Evolutionary conservation across 2,113 vertebrate genomes (phyloP).

Genomic region (Mystacornis crossleyi): DNA sequence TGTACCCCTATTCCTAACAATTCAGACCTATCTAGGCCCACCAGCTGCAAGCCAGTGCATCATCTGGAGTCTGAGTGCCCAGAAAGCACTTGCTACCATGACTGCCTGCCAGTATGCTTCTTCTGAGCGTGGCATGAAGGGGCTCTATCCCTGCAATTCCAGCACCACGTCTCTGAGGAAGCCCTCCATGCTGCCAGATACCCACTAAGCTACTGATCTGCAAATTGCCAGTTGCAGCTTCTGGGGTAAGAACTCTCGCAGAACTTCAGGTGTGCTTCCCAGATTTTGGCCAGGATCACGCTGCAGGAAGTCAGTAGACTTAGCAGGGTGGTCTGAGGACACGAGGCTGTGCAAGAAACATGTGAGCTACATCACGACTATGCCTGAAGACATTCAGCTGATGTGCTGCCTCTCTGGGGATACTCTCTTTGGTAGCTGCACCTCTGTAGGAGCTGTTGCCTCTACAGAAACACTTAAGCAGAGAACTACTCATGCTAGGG

Average conservation of each 20-base stretch:
- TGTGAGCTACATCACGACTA: neutral
- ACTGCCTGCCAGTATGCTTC: neutral
- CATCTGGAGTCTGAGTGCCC: neutral
- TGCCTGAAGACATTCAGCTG: neutral
- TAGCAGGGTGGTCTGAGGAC: neutral
- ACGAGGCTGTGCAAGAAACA: neutral
- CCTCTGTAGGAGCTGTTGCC: neutral
- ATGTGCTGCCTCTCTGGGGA: neutral
- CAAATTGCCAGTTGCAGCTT: neutral
- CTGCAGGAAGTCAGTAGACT: neutral
- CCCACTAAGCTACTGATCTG: neutral
- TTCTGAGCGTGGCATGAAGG: neutral
- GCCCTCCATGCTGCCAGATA: neutral
- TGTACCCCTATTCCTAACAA: neutral
- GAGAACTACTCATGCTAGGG: neutral
- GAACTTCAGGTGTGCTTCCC: neutral
- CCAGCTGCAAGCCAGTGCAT: neutral
- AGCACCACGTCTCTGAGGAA: neutral
- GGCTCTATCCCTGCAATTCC: neutral
- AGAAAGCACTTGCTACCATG: neutral
- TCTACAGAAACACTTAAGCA: neutral
- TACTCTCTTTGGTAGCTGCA: neutral
- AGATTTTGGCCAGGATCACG: neutral
- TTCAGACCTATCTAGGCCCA: neutral
- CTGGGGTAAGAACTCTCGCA: neutral